These are phyloP conservation scores for Galagoides demidoff DNA, from an alignment of 2,797 vertebrate genomes.

Conservation along the genomic window DNA sequence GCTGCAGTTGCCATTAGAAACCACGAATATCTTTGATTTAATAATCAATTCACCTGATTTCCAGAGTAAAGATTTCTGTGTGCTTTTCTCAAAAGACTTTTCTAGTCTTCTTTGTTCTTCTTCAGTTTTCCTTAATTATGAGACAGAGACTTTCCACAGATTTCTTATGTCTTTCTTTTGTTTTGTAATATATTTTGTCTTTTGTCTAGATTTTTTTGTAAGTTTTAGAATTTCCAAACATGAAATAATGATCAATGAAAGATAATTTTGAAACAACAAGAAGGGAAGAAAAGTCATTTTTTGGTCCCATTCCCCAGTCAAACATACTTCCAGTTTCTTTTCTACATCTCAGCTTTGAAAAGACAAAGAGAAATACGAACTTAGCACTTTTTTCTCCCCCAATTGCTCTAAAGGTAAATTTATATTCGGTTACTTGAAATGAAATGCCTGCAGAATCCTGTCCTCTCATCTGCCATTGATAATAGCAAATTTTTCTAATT, in stretches of 20 bases:
- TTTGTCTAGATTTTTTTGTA: not conserved
- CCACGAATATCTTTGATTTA: not conserved
- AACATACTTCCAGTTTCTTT: conserved; percentile 8
- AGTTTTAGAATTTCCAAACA: conserved; percentile 38
- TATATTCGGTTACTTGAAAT: conserved; percentile 24
- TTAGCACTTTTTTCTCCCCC: not conserved
- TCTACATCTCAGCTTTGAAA: conserved; percentile 16
- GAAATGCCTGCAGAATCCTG: not conserved
- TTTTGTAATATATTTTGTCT: not conserved
- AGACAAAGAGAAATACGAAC: not conserved
- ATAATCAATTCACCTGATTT: conserved; percentile 30
- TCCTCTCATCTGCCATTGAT: not conserved
- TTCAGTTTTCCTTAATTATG: conserved; percentile 24
- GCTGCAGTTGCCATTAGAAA: conserved; percentile 3
- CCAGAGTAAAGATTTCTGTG: not conserved
- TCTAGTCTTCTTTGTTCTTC: not conserved
- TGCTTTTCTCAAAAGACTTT: conserved; percentile 27
- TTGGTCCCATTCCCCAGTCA: not conserved
- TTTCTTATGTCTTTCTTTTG: not conserved
- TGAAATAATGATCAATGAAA: conserved; percentile 44
- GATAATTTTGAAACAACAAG: not conserved
- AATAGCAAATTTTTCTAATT: not conserved
- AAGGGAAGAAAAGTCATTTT: not conserved
- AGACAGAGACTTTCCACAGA: conserved; percentile 23
- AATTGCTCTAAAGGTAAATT: not conserved